Evolutionary conservation across 2,888 invertebrate species (phyloP).

Genomic region (Thysanoteuthis rhombus): DNA sequence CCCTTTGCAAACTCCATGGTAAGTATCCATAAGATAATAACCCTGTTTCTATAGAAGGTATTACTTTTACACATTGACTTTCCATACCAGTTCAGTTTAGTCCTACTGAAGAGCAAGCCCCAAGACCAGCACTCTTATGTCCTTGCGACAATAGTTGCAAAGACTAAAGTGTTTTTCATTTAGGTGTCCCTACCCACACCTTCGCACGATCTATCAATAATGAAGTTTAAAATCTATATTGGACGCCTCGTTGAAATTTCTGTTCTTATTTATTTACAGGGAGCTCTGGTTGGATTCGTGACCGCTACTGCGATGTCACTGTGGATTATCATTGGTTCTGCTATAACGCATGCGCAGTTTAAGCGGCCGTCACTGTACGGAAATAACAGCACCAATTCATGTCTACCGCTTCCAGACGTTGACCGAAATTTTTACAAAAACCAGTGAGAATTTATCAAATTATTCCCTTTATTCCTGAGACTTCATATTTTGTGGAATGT

Average conservation of each 20-base stretch:
- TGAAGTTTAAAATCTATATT: no score
- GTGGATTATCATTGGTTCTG: neutral
- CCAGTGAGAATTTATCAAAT: neutral
- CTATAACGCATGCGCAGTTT: neutral
- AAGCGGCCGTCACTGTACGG: neutral
- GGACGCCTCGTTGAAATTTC: no score
- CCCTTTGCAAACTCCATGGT: slow-evolving; percentile 22
- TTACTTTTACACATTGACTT: neutral
- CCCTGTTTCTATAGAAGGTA: neutral
- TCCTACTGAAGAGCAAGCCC: neutral
- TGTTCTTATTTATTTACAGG: neutral
- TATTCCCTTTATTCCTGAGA: neutral
- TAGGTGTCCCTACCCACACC: no score
- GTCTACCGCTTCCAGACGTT: neutral
- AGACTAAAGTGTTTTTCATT: no score
- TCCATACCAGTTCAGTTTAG: no score
- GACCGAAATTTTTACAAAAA: neutral
- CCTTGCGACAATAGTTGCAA: no score
- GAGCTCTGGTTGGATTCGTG: neutral
- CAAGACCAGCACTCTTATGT: neutral
- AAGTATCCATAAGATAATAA: neutral
- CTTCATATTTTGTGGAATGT: neutral
- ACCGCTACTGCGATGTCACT: neutral
- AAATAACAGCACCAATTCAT: neutral
- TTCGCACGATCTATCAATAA: no score